These are phyloP conservation scores for Chinchilla lanigera DNA, from an alignment of 2,113 vertebrate genomes.

Conservation along the genomic window DNA sequence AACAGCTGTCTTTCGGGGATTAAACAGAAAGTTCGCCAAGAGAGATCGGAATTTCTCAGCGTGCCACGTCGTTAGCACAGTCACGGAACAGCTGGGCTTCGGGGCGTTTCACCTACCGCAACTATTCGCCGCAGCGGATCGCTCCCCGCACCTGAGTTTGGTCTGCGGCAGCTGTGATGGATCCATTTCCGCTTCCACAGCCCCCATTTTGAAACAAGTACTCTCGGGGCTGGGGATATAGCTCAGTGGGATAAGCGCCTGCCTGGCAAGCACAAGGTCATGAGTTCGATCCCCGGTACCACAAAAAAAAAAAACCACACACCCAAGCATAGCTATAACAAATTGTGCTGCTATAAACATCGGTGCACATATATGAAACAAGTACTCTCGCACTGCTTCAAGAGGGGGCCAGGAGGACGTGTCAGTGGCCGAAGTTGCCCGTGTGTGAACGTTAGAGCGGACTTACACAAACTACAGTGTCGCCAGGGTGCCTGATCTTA, in stretches of 20 bases:
- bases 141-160: background rate
- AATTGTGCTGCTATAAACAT: no score
- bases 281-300: no score
- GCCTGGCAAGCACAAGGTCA: no score
- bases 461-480: background rate
- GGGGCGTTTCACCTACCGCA: background rate
- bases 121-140: rapidly evolving
- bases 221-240: no score
- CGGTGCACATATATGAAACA: no score
- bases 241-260: no score
- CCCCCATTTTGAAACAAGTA: no score
- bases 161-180: background rate
- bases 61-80: rapidly evolving
- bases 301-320: no score
- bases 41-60: rapidly evolving
- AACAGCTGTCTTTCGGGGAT: background rate
- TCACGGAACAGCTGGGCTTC: background rate
- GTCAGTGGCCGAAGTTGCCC: rapidly evolving
- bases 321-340: no score
- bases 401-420: rapidly evolving
- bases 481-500: background rate
- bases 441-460: rapidly evolving
- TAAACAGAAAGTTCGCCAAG: background rate
- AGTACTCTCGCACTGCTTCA: rapidly evolving
- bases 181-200: rapidly evolving